phyloP scores from a whole-genome alignment of 2,113 vertebrate species.

The Acanthisitta chloris region DNA sequence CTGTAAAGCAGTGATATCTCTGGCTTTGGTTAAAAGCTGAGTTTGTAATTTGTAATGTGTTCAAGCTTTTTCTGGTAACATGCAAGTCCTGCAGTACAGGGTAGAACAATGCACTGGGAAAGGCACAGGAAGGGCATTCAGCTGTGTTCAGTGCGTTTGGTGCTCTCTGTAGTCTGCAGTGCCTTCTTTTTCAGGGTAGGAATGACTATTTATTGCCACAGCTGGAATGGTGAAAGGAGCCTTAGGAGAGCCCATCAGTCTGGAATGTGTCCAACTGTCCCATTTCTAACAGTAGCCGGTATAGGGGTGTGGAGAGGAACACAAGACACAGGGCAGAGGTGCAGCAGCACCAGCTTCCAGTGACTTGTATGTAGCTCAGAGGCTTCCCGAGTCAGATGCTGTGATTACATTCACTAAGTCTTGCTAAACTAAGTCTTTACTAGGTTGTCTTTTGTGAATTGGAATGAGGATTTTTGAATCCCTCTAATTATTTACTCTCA shows the following conservation, averaged over 20 bases:
- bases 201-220: background rate
- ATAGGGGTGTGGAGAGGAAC: accelerated
- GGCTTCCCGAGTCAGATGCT: background rate
- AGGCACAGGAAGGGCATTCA: background rate
- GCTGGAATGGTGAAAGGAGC: too few relatives aligned
- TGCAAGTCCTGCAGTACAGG: background rate
- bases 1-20: background rate
- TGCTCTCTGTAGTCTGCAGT: background rate
- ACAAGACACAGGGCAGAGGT: background rate
- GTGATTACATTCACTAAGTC: background rate
- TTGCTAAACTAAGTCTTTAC: background rate
- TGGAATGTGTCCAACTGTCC: background rate
- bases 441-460: background rate
- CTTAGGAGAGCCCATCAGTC: background rate
- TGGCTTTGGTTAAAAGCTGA: background rate
- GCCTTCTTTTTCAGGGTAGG: background rate
- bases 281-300: background rate
- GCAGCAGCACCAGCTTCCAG: background rate
- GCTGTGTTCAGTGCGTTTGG: background rate
- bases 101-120: background rate
- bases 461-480: background rate
- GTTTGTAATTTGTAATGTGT: background rate
- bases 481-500: background rate
- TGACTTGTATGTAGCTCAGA: background rate
- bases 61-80: background rate